Base-by-base conservation (phyloP, 1,140 invertebrate genomes). In the Heliconius congener region DNA sequence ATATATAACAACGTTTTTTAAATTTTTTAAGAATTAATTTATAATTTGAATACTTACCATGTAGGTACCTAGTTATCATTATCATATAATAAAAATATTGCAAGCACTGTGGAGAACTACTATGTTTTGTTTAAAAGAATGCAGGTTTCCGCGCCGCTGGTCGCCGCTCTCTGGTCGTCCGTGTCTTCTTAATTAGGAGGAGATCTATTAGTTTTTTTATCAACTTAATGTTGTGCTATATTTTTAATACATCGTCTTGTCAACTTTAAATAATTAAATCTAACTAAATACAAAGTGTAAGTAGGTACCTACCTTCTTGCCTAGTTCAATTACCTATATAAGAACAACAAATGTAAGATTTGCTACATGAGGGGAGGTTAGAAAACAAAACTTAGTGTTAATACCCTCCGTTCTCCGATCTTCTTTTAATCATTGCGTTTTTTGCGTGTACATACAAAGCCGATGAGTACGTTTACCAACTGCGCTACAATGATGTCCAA, bases 131-230 rank as follows among this genome's bases (percentile, higher is more conserved):
- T 76, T 19, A 23, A 37, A 57, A 34, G 73, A 55, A 71, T 75
- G 76, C 73, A 74, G 46, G 57, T 83, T 83, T 78, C 81, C 82
- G 84, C 80, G 73, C 80, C 78, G 81, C 39, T 82, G 84, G 37
- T 50, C 72, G 71, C 74, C 57, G 74, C 37, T 75, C 74, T 80
- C 78, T 77, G 74, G 77, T 76, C 78, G 76, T 75, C 83, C 83
- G 81, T 84, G 71, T 82, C 81, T 66, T 66, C 23, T 83, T 82
- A 84, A 84, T 83, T 85, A 80, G 80, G 79, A 34, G 77, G 30
- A 46, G 76, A 78, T 83, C 79, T 85, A 79, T 78, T 78, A 82
- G 60, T 85, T 82, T 82, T 78, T 81, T 85, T 52, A 76, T 76
- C 71, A 66, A 2, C 75, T 70, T 37, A 78, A 80, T 78, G 77